Conservation (phyloP, 1,140 invertebrate species). For the Drusus annulatus region DNA sequence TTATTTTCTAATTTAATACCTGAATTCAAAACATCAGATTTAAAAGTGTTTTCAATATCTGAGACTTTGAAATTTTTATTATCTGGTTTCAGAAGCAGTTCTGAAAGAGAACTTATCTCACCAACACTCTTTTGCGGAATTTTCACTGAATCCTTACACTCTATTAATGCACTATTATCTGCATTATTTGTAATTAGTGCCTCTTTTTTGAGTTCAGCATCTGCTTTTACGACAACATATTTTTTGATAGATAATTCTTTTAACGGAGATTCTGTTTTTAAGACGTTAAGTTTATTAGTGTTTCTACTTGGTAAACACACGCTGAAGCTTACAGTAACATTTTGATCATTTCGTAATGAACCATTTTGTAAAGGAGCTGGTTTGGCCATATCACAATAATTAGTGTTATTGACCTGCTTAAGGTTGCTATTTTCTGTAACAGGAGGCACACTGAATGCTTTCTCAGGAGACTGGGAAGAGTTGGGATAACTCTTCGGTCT, state of each 20-base stretch:
- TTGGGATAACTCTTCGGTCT: slow-evolving; percentile 75
- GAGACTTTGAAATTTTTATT: not conserved
- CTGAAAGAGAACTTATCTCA: no score
- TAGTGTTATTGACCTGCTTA: no score
- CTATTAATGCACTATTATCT: no score
- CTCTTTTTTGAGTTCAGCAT: no score
- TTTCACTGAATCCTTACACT: no score
- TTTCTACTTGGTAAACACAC: slow-evolving; percentile 68
- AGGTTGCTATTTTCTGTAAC: no score
- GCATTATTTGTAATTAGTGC: no score
- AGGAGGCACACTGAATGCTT: slow-evolving; percentile 61
- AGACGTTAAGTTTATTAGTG: slow-evolving; percentile 22
- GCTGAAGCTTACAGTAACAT: slow-evolving; percentile 70
- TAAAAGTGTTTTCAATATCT: not conserved
- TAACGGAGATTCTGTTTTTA: not conserved
- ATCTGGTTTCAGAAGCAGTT: no score
- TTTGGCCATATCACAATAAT: not conserved
- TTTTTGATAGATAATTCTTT: not conserved
- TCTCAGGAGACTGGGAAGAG: slow-evolving; percentile 66
- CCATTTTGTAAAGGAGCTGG: slow-evolving; percentile 18
- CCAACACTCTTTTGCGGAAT: no score
- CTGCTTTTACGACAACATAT: no score
- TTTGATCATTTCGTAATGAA: slow-evolving; percentile 60
- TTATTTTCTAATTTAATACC: no score
- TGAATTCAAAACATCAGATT: not conserved